Conservation (phyloP, 2,888 invertebrate genomes). For the Sussaba pulchella region DNA sequence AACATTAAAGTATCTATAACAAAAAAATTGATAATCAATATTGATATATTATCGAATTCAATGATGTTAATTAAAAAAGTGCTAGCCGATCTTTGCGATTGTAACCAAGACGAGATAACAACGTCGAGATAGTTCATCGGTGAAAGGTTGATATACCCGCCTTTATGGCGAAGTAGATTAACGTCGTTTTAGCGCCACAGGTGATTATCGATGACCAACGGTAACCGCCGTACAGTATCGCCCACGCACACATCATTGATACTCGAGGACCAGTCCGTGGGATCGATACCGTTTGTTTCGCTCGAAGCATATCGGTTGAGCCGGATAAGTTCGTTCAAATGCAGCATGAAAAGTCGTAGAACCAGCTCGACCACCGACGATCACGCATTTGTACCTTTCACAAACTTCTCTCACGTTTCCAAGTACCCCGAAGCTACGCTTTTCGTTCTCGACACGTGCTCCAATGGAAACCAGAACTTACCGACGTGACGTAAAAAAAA, state of each 20-base stretch:
- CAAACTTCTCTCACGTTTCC: neutral
- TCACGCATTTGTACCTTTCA: slow-evolving; percentile 13
- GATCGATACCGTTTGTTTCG: neutral
- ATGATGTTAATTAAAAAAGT: too few relatives aligned
- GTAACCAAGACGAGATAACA: slow-evolving; percentile 6
- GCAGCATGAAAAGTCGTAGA: slow-evolving; percentile 17
- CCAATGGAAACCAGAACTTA: slow-evolving; percentile 55
- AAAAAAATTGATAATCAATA: too few relatives aligned
- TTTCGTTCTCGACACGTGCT: slow-evolving; percentile 48
- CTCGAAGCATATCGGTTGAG: neutral
- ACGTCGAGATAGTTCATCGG: slow-evolving; percentile 49
- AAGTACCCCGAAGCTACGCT: slow-evolving; percentile 2
- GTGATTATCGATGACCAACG: slow-evolving; percentile 51
- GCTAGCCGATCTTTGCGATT: neutral
- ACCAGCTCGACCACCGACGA: slow-evolving; percentile 41
- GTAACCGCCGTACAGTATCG: neutral
- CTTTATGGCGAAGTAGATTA: slow-evolving; percentile 36
- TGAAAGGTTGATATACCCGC: slow-evolving; percentile 54
- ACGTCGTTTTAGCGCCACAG: slow-evolving; percentile 51
- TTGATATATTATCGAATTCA: too few relatives aligned
- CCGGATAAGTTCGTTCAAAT: neutral
- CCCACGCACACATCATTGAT: neutral
- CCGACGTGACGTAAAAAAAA: slow-evolving; percentile 18
- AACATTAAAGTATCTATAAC: too few relatives aligned
- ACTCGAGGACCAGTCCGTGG: neutral